phyloP scores from a whole-genome alignment of 2,797 vertebrate genomes.

The Borostomias antarcticus region DNA sequence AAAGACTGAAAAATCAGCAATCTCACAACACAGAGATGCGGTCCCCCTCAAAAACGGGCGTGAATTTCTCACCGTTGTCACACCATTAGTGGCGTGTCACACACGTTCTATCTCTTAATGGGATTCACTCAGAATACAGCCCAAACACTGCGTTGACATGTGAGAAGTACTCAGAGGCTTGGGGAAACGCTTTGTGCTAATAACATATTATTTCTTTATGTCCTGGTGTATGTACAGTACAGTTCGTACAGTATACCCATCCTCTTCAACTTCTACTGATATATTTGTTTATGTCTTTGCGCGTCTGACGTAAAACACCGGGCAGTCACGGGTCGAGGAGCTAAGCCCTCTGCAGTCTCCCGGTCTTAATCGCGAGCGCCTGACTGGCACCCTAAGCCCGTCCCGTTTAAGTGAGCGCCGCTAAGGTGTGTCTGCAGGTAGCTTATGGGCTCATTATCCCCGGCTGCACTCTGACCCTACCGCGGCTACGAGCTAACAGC shows the following conservation, averaged over 20 bases:
- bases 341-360: conserved; percentile 29
- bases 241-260: too few relatives aligned
- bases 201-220: neutral
- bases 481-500: neutral
- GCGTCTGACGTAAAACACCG: conserved; percentile 50
- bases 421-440: conserved; percentile 69
- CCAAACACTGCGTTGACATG: neutral
- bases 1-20: too few relatives aligned
- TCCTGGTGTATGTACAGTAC: too few relatives aligned
- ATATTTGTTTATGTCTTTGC: conserved; percentile 22
- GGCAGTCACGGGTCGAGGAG: conserved; percentile 26
- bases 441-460: conserved; percentile 54
- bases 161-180: neutral
- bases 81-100: neutral
- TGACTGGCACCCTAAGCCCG: conserved; percentile 52
- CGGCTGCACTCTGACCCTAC: conserved; percentile 25
- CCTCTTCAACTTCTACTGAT: too few relatives aligned
- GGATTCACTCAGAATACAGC: neutral
- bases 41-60: too few relatives aligned
- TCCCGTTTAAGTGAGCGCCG: conserved; percentile 54
- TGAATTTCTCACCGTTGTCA: neutral
- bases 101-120: neutral
- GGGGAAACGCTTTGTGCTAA: neutral
- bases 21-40: too few relatives aligned
- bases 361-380: conserved; percentile 52